These are phyloP conservation scores for Paedocypris micromegethes DNA, from an alignment of 2,797 vertebrate genomes.

Conservation along the genomic window DNA sequence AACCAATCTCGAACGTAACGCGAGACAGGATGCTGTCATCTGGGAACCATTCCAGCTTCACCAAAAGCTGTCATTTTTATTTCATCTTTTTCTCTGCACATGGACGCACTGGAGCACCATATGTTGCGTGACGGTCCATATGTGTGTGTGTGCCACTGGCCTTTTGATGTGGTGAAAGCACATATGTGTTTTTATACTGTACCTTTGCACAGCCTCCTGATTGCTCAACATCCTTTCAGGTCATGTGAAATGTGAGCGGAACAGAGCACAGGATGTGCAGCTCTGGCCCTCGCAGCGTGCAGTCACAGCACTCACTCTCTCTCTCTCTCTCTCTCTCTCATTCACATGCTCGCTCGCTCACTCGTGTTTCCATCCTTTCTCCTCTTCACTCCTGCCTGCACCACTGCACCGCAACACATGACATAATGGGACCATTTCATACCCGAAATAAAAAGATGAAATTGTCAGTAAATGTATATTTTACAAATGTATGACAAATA, in stretches of 20 bases:
- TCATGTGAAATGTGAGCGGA: constrained; percentile 48
- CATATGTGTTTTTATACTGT: constrained; percentile 28
- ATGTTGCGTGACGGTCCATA: neutral
- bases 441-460: too few species aligned
- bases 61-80: constrained; percentile 6
- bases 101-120: constrained; percentile 6
- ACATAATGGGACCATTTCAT: constrained; percentile 31
- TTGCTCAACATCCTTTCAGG: constrained; percentile 51
- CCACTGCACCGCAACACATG: constrained; percentile 15
- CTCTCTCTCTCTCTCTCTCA: constrained; percentile 9
- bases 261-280: constrained; percentile 48
- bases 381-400: neutral
- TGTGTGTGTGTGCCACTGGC: neutral
- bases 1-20: constrained; percentile 10
- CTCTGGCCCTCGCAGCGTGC: constrained; percentile 33
- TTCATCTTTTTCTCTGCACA: neutral
- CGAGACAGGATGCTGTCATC: constrained; percentile 13
- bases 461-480: too few species aligned
- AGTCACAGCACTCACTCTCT: constrained; percentile 19
- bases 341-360: constrained; percentile 11
- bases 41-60: constrained; percentile 9
- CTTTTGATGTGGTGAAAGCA: constrained; percentile 16
- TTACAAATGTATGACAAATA: too few species aligned
- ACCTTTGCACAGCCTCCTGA: constrained; percentile 29
- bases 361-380: constrained; percentile 1